These are phyloP conservation scores for Sebastes vulpes DNA, from an alignment of 2,797 vertebrate species.

Conservation along the genomic window DNA sequence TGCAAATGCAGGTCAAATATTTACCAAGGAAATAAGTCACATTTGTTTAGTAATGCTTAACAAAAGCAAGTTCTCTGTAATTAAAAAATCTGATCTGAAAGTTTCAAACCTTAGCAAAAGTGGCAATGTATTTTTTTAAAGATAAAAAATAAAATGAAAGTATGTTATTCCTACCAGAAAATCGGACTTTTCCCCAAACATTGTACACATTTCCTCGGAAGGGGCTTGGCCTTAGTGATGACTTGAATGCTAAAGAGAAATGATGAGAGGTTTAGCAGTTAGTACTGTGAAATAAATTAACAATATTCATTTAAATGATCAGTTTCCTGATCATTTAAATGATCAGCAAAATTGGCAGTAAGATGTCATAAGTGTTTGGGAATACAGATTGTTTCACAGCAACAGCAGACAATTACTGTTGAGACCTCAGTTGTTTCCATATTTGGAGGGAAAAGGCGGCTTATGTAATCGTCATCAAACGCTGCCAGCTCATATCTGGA, in stretches of 20 bases:
- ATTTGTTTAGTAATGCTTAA: constrained; percentile 46
- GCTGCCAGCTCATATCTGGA: constrained; percentile 69
- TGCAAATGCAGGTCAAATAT: constrained; percentile 65
- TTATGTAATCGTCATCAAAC: constrained; percentile 63
- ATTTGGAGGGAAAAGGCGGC: constrained; percentile 59
- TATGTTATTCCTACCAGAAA: constrained; percentile 88
- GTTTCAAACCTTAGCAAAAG: constrained; percentile 2
- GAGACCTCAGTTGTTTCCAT: constrained; percentile 60
- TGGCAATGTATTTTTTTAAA: neutral
- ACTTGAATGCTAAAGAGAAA: constrained; percentile 87
- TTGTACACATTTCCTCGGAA: constrained; percentile 96
- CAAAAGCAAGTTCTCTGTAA: constrained; percentile 5
- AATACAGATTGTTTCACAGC: constrained; percentile 37
- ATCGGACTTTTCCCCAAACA: constrained; percentile 92
- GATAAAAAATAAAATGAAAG: neutral
- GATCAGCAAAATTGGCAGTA: neutral
- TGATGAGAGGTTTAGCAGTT: neutral
- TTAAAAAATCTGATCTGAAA: constrained; percentile 11
- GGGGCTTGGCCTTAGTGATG: constrained; percentile 89
- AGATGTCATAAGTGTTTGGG: neutral
- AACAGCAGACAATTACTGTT: constrained; percentile 36
- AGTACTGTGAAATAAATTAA: neutral
- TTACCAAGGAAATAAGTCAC: constrained; percentile 55
- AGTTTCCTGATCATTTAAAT: neutral
- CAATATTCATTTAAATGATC: neutral